Percentiles rank a stretch among this genome's conserved stretches.
Conservation (phyloP, 2,113 vertebrate species). For the Symphodus melops region DNA sequence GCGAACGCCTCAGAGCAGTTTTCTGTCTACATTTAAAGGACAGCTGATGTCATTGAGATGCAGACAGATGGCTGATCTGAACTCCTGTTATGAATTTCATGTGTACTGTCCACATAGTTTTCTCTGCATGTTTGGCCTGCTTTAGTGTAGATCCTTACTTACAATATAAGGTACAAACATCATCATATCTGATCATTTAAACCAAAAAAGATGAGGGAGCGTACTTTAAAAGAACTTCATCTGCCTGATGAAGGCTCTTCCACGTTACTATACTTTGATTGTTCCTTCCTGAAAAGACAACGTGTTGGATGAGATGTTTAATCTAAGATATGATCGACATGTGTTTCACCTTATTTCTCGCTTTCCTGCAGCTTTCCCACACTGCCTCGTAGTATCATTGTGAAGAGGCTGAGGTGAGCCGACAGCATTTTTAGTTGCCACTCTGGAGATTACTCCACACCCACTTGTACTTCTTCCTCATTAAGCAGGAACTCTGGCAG, state of each 20-base stretch:
- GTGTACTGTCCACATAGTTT: too few species aligned
- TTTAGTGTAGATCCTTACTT: too few species aligned
- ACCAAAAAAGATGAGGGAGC: too few species aligned
- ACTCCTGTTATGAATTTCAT: neutral
- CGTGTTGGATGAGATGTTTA: neutral
- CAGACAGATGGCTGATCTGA: neutral
- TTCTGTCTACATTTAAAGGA: constrained; percentile 12
- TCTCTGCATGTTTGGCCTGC: too few species aligned
- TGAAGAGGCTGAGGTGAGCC: constrained; percentile 25
- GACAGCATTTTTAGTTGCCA: constrained; percentile 15
- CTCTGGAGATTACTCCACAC: constrained; percentile 32
- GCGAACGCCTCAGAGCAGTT: neutral
- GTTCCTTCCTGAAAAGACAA: too few species aligned
- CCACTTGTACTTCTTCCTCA: constrained; percentile 33
- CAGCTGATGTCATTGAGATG: constrained; percentile 4
- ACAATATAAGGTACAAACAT: too few species aligned
- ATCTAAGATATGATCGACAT: neutral
- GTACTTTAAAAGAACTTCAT: too few species aligned
- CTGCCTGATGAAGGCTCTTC: too few species aligned
- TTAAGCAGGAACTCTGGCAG: constrained; percentile 43
- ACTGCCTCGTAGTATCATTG: neutral
- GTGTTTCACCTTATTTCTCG: constrained; percentile 8
- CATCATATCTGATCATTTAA: too few species aligned
- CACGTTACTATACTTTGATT: too few species aligned
- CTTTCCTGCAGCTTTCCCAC: neutral